A percentile compares a stretch with the other conserved stretches of the same genome.
Conservation (phyloP, 2,888 invertebrate genomes). For the Drosophila demipolita region DNA sequence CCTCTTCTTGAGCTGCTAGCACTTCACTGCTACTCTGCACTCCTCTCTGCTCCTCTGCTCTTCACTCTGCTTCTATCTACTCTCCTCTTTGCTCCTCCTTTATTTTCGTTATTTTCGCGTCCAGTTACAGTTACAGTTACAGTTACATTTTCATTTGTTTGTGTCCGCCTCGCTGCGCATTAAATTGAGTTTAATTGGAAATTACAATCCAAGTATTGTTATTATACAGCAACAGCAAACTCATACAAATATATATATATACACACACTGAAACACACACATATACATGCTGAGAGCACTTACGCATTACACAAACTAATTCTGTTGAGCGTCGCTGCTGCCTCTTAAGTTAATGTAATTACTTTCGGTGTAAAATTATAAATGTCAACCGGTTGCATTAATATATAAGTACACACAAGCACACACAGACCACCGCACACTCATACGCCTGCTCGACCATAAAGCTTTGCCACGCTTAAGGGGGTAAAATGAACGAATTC, state of each 20-base stretch:
- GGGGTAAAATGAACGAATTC: slow-evolving; percentile 48
- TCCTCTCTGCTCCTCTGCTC: neutral
- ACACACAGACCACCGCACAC: slow-evolving; percentile 6
- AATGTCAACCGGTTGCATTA: slow-evolving; percentile 59
- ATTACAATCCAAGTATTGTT: slow-evolving; percentile 67
- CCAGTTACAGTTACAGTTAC: slow-evolving; percentile 15
- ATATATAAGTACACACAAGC: slow-evolving; percentile 15
- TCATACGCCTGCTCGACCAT: slow-evolving; percentile 18
- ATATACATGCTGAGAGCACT: slow-evolving; percentile 36
- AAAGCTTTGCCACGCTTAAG: slow-evolving; percentile 50
- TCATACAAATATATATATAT: neutral
- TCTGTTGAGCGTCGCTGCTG: slow-evolving; percentile 47
- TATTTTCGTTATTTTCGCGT: slow-evolving; percentile 1
- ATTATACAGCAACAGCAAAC: slow-evolving; percentile 25
- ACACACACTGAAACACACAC: neutral
- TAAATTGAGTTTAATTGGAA: slow-evolving; percentile 78
- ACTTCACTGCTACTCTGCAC: neutral
- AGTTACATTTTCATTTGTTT: slow-evolving; percentile 30
- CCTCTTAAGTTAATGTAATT: slow-evolving; percentile 73
- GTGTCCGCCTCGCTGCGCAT: slow-evolving; percentile 35
- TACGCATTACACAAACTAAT: slow-evolving; percentile 73
- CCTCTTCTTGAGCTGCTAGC: neutral
- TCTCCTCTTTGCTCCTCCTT: neutral
- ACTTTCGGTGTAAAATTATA: slow-evolving; percentile 73
- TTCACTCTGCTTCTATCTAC: neutral